Evolutionary conservation across 1,140 invertebrate genomes (phyloP).

Genomic region (Drosophila tsacasi): DNA sequence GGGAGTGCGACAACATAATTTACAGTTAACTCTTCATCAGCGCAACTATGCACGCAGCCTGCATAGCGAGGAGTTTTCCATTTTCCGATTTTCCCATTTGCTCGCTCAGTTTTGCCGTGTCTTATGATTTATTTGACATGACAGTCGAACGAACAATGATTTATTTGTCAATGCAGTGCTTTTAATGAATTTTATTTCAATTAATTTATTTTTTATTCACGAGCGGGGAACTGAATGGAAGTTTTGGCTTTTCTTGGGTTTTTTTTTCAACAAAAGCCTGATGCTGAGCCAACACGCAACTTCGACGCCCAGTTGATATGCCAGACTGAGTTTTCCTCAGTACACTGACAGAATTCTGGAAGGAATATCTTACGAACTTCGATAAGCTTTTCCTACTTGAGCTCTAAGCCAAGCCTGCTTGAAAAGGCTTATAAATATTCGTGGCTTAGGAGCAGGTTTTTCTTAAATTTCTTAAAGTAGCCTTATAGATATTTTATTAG

Average conservation of each 20-base stretch:
- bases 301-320: conserved; percentile 46
- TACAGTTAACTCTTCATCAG: conserved; percentile 75
- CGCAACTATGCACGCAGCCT: conserved; percentile 64
- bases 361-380: neutral
- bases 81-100: conserved; percentile 40
- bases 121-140: conserved; percentile 80
- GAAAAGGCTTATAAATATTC: neutral
- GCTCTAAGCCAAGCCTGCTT: neutral
- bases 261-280: conserved; percentile 23
- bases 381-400: neutral
- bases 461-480: neutral
- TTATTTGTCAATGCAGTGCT: conserved; percentile 73
- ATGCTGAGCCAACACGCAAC: conserved; percentile 42
- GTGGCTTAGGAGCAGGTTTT: no score
- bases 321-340: conserved; percentile 10
- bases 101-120: conserved; percentile 68
- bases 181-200: conserved; percentile 70
- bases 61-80: conserved; percentile 19
- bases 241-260: conserved; percentile 1
- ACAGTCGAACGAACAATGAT: conserved; percentile 78
- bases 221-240: conserved; percentile 18
- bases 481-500: neutral
- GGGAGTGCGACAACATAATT: conserved; percentile 74
- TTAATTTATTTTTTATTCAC: conserved; percentile 38
- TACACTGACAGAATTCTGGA: neutral